Evolutionary conservation across 2,888 invertebrate genomes (phyloP).

Genomic region (Lasiommata megera): DNA sequence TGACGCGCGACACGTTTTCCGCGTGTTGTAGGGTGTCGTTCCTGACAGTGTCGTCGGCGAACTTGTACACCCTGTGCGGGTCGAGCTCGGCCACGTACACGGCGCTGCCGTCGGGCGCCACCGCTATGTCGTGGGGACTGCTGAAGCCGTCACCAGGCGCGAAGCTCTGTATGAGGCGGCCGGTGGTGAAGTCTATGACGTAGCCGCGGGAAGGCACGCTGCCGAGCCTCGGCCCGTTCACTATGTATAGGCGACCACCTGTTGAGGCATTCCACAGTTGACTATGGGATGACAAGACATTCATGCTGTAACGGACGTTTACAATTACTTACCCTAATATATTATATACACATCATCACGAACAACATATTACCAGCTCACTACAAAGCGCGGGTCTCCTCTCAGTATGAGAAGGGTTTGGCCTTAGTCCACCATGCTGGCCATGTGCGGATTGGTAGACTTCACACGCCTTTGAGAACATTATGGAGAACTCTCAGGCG

Average conservation of each 20-base stretch:
- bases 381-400: no score
- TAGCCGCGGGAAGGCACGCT: constrained; percentile 84
- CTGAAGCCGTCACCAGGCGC: constrained; percentile 78
- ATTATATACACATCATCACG: no score
- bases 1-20: constrained; percentile 44
- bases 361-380: no score
- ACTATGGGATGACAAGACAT: no score
- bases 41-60: constrained; percentile 45
- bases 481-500: no score
- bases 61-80: constrained; percentile 82
- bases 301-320: no score
- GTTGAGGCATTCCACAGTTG: no score
- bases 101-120: constrained; percentile 83
- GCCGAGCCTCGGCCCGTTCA: constrained; percentile 84
- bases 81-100: constrained; percentile 90
- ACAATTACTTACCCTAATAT: no score
- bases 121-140: constrained; percentile 92
- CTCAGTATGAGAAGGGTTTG: no score
- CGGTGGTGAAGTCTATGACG: constrained; percentile 83
- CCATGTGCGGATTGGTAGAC: no score
- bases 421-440: no score
- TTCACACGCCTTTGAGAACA: no score
- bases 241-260: constrained; percentile 71
- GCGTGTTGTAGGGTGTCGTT: constrained; percentile 38
- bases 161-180: constrained; percentile 83